A percentile compares a stretch with the other conserved stretches of the same genome.
phyloP scores from a whole-genome alignment of 2,888 invertebrate genomes.

The Altica lythri region DNA sequence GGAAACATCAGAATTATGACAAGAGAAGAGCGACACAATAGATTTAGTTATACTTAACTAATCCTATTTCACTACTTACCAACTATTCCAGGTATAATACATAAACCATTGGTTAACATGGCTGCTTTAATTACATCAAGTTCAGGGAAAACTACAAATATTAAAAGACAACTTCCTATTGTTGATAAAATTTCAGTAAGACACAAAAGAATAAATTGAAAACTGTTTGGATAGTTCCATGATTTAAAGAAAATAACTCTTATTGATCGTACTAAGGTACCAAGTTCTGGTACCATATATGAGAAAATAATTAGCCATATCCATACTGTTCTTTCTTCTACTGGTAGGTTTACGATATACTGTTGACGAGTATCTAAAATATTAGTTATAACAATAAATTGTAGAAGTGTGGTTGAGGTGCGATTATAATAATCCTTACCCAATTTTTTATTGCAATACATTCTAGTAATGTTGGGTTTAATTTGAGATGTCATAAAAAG shows the following conservation, averaged over 20 bases:
- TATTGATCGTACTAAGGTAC: conserved; percentile 67
- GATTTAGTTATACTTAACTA: too few relatives aligned
- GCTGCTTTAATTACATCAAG: conserved; percentile 81
- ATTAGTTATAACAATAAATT: conserved; percentile 3
- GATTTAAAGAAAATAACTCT: conserved; percentile 78
- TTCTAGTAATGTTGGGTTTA: conserved; percentile 60
- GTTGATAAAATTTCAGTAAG: conserved; percentile 80
- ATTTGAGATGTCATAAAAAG: conserved; percentile 77
- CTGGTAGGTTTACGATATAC: conserved; percentile 65
- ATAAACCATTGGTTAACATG: conserved; percentile 83
- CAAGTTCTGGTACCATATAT: conserved; percentile 76
- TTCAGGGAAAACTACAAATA: conserved; percentile 77
- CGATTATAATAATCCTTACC: conserved; percentile 47
- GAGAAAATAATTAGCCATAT: conserved; percentile 79
- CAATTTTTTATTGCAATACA: conserved; percentile 64
- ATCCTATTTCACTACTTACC: too few relatives aligned
- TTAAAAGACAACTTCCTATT: conserved; percentile 75
- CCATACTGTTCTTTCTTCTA: conserved; percentile 74
- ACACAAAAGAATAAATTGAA: conserved; percentile 62
- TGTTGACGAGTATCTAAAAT: conserved; percentile 60
- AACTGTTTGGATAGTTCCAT: conserved; percentile 61
- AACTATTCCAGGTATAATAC: conserved; percentile 74
- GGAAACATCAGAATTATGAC: too few relatives aligned
- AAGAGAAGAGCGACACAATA: too few relatives aligned
- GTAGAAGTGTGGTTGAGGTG: neutral